Evolutionary conservation across 2,113 vertebrate species (phyloP).

Genomic region (Pao palembangensis): DNA sequence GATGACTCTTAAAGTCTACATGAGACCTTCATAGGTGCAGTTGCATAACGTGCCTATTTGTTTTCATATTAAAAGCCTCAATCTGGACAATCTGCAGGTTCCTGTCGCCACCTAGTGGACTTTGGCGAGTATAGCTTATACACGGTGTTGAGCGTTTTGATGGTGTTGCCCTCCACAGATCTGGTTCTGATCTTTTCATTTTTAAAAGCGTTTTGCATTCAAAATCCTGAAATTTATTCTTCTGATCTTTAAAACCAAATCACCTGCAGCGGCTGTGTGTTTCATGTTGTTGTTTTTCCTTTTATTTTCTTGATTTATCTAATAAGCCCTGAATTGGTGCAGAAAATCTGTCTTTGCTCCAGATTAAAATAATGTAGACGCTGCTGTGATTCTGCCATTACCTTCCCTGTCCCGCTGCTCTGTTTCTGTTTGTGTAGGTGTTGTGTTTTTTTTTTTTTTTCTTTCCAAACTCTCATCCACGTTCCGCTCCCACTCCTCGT

Average conservation of each 20-base stretch:
- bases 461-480: conserved; percentile 1
- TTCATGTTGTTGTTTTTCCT: too few relatives aligned
- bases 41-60: conserved; percentile 9
- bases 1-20: background rate
- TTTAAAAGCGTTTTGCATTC: too few relatives aligned
- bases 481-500: conserved; percentile 25
- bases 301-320: too few relatives aligned
- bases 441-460: too few relatives aligned
- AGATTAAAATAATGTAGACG: background rate
- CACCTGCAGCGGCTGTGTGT: too few relatives aligned
- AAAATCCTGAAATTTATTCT: too few relatives aligned
- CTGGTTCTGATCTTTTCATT: too few relatives aligned
- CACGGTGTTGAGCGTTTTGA: background rate
- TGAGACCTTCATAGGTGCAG: conserved; percentile 18
- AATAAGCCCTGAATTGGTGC: too few relatives aligned
- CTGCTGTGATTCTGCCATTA: background rate
- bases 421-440: background rate
- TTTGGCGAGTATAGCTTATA: background rate
- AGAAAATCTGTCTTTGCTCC: background rate
- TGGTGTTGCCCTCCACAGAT: too few relatives aligned
- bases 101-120: conserved; percentile 50
- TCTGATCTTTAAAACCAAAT: too few relatives aligned
- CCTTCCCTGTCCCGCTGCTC: background rate
- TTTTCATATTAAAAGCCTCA: conserved; percentile 6
- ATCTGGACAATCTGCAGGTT: background rate